Evolutionary conservation across 2,113 vertebrate species (phyloP).

Genomic region (Podarcis muralis): DNA sequence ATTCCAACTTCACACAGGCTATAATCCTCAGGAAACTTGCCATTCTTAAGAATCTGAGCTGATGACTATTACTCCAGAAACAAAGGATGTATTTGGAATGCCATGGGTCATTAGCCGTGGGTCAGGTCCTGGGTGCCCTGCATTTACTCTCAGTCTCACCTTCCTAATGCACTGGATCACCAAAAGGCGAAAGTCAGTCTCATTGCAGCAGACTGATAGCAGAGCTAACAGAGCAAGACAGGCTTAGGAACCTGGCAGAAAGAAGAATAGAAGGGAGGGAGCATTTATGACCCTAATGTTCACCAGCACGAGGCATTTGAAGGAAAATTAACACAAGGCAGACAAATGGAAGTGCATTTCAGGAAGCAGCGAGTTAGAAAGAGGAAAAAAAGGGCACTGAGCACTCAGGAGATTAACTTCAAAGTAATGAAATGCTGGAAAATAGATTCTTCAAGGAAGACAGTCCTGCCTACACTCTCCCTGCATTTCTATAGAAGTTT

Average conservation of each 20-base stretch:
- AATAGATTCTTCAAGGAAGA: background rate
- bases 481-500: background rate
- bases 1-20: background rate
- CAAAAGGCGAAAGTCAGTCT: background rate
- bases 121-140: background rate
- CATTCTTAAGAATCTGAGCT: background rate
- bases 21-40: background rate
- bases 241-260: background rate
- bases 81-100: background rate
- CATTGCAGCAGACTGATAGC: background rate
- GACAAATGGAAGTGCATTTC: background rate
- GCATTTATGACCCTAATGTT: background rate
- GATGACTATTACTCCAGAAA: background rate
- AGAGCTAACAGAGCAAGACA: constrained; percentile 2
- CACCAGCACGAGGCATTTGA: background rate
- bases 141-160: background rate
- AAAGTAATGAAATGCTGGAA: background rate
- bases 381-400: background rate
- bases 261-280: background rate
- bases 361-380: background rate
- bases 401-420: background rate
- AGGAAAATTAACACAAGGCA: background rate
- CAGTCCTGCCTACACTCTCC: background rate
- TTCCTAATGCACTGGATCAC: background rate
- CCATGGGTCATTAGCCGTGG: background rate